phyloP scores from a whole-genome alignment of 1,140 invertebrate genomes.

The Lepidurus couesii region DNA sequence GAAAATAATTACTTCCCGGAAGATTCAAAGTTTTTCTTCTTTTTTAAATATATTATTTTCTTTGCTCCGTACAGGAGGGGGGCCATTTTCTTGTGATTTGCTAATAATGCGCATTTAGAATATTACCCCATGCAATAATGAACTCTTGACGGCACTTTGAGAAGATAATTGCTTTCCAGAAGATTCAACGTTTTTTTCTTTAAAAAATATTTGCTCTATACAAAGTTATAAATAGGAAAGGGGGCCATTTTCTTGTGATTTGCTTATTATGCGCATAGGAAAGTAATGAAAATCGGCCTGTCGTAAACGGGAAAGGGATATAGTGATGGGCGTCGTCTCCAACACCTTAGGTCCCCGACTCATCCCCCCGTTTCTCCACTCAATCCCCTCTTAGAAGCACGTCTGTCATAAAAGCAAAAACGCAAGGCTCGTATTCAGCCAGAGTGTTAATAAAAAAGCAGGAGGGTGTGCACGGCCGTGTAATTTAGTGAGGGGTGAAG shows the following conservation, averaged over 20 bases:
- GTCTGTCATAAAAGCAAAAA: constrained; percentile 6
- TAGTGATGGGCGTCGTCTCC: background rate
- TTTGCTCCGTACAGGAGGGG: background rate
- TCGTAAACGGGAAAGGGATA: background rate
- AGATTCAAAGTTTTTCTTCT: too few species aligned
- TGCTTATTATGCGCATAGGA: background rate
- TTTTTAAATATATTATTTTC: too few species aligned
- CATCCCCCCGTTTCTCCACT: background rate
- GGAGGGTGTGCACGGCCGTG: background rate
- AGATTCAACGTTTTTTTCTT: background rate
- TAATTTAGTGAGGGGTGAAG: background rate
- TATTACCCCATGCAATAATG: too few species aligned
- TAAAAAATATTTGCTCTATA: background rate
- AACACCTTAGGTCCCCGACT: background rate
- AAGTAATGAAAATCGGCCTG: background rate
- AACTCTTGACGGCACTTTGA: too few species aligned
- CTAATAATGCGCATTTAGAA: background rate
- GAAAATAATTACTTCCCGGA: too few species aligned
- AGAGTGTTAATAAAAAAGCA: background rate
- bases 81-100: background rate
- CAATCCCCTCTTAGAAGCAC: background rate
- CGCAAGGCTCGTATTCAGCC: background rate
- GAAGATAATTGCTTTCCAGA: too few species aligned
- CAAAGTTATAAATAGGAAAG: background rate
- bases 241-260: background rate